Evolutionary conservation across 2,888 invertebrate genomes (phyloP).

Genomic region (Eubasilissa splendida): DNA sequence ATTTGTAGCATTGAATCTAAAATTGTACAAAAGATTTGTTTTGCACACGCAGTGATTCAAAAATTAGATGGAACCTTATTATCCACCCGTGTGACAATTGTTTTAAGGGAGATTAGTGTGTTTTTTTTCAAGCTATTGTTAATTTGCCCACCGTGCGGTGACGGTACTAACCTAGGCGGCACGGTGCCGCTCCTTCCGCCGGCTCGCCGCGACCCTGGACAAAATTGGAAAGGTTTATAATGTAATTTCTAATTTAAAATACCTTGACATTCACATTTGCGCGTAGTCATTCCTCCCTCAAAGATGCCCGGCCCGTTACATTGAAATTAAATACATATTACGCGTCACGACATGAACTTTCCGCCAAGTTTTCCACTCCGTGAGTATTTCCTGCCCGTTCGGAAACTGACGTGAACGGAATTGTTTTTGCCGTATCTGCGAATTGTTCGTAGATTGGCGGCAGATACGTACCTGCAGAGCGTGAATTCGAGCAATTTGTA

Average conservation of each 20-base stretch:
- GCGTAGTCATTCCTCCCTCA: not conserved
- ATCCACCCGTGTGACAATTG: too few species aligned
- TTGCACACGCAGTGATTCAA: too few species aligned
- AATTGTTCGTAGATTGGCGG: not conserved
- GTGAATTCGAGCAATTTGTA: not conserved
- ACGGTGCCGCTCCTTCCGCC: not conserved
- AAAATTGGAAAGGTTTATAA: conserved; percentile 10
- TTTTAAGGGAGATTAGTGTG: too few species aligned
- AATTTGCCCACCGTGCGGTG: too few species aligned
- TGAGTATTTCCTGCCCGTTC: not conserved
- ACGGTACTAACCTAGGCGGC: too few species aligned
- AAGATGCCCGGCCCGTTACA: not conserved
- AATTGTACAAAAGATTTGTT: too few species aligned
- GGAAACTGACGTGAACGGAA: not conserved
- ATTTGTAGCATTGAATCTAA: too few species aligned
- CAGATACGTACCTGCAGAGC: not conserved
- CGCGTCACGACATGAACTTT: not conserved
- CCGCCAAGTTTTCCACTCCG: not conserved
- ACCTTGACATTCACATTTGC: conserved; percentile 41
- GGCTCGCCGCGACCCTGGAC: conserved; percentile 15
- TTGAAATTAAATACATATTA: conserved; percentile 27
- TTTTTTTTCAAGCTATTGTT: too few species aligned
- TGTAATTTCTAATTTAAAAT: conserved; percentile 17
- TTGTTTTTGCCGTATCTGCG: not conserved
- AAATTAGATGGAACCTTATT: too few species aligned